Evolutionary conservation across 1,140 invertebrate genomes (phyloP).

Genomic region (Bombus breviceps): DNA sequence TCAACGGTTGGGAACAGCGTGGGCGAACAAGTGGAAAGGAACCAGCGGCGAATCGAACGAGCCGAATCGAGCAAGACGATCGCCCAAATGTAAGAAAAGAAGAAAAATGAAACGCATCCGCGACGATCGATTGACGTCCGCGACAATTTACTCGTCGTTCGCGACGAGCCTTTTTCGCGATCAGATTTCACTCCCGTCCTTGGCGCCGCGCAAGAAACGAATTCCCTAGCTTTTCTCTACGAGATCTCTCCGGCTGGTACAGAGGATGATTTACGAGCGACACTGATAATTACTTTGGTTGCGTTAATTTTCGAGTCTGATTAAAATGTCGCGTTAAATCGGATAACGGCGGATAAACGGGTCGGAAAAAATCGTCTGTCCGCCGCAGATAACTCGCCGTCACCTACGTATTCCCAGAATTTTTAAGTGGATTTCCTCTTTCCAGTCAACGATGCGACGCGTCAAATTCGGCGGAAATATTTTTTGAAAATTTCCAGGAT

Average conservation of each 20-base stretch:
- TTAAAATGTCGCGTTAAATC: constrained; percentile 46
- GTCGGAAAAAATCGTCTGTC: constrained; percentile 45
- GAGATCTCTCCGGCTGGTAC: too few relatives aligned
- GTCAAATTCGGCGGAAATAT: not conserved
- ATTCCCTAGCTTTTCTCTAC: not conserved
- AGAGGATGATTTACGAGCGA: constrained; percentile 42
- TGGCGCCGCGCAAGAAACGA: not conserved
- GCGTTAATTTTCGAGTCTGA: constrained; percentile 51
- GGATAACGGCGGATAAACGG: constrained; percentile 51
- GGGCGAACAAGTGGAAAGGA: not conserved
- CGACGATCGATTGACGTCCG: not conserved
- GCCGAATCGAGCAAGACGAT: not conserved
- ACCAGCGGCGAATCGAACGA: not conserved
- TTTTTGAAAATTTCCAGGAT: not conserved
- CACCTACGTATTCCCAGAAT: constrained; percentile 1
- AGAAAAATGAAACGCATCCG: not conserved
- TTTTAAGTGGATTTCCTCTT: constrained; percentile 2
- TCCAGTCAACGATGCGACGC: too few relatives aligned
- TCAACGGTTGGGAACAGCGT: not conserved
- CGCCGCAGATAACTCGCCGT: constrained; percentile 30
- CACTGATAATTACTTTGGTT: constrained; percentile 51
- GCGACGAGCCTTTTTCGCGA: not conserved
- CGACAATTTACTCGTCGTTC: not conserved
- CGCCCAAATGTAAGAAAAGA: not conserved
- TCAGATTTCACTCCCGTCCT: not conserved